phyloP scores from a whole-genome alignment of 2,113 vertebrate genomes.

The Mesitornis unicolor region DNA sequence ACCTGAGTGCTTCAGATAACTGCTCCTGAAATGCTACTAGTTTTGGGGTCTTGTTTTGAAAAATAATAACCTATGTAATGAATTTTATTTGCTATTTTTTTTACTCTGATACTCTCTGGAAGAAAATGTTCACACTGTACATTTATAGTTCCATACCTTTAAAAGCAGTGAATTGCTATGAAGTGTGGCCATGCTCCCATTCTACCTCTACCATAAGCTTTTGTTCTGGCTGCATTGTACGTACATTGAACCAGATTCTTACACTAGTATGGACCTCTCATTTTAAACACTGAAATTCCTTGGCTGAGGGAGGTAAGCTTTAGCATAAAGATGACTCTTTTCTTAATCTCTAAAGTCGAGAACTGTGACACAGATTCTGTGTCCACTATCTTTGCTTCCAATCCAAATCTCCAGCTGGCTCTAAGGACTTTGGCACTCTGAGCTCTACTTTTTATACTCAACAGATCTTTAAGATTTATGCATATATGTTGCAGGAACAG shows the following conservation, averaged over 20 bases:
- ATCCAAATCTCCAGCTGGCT: neutral
- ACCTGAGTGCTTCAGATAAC: neutral
- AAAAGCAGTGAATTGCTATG: neutral
- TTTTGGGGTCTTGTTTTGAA: neutral
- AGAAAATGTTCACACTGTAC: neutral
- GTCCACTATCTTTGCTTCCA: neutral
- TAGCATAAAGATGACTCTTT: neutral
- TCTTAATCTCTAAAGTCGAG: neutral
- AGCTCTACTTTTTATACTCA: neutral
- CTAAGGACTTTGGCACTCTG: neutral
- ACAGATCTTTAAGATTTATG: neutral
- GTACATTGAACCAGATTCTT: neutral
- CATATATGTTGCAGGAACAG: neutral
- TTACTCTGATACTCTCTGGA: neutral
- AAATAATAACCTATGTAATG: neutral
- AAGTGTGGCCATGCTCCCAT: neutral
- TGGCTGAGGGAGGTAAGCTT: neutral
- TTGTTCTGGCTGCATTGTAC: neutral
- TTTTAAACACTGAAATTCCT: neutral
- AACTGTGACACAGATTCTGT: neutral
- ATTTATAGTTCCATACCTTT: neutral
- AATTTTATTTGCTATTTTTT: neutral
- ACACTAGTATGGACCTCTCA: fast-evolving
- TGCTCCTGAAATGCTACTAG: neutral
- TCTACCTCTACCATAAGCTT: neutral